Percentiles rank a stretch among this genome's conserved stretches.
Evolutionary conservation across 92 coral and sea anemone genomes (phyloP).

Genomic region (Zoanthus sociatus): DNA sequence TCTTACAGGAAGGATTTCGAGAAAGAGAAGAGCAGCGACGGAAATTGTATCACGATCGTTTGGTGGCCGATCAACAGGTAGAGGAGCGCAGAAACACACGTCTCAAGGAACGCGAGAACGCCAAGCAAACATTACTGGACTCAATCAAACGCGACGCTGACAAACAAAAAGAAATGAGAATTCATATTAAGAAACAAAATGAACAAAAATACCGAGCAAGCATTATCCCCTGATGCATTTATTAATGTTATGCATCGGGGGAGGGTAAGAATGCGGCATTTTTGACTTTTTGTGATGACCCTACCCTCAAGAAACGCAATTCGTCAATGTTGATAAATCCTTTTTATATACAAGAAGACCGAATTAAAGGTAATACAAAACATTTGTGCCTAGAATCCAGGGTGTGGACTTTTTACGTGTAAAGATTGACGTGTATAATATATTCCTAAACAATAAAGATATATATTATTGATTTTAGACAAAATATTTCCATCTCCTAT

Average conservation of each 20-base stretch:
- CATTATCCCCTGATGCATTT: constrained; percentile 56
- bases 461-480: no score
- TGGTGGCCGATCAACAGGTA: constrained; percentile 71
- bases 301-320: no score
- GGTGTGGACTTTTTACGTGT: no score
- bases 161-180: constrained; percentile 78
- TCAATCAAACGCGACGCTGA: constrained; percentile 76
- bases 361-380: no score
- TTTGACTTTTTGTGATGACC: no score
- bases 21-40: constrained; percentile 79
- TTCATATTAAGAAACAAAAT: constrained; percentile 79
- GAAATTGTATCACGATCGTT: constrained; percentile 72
- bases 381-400: no score
- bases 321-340: no score
- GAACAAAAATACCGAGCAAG: constrained; percentile 83
- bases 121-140: constrained; percentile 64
- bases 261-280: background rate
- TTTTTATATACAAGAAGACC: no score
- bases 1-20: constrained; percentile 70
- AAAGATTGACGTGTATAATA: no score
- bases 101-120: constrained; percentile 63
- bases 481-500: no score
- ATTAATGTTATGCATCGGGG: no score
- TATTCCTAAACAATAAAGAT: no score
- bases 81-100: constrained; percentile 70